These are phyloP conservation scores for Prionailurus viverrinus DNA, from an alignment of 2,113 vertebrate genomes.

Conservation along the genomic window DNA sequence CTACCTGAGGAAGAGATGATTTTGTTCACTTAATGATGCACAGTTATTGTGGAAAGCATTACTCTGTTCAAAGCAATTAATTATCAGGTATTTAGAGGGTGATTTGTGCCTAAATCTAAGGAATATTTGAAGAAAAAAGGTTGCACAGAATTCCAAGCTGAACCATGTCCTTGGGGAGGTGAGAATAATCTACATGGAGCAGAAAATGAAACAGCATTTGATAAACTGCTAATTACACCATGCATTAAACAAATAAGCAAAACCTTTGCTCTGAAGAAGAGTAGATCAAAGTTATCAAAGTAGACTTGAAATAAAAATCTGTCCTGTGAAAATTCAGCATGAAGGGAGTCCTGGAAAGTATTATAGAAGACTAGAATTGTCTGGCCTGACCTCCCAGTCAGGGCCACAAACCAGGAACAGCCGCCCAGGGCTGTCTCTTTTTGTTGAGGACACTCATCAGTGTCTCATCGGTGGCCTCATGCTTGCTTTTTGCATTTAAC, in stretches of 20 bases:
- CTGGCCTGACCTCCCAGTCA: background rate
- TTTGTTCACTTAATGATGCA: background rate
- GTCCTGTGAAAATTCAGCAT: background rate
- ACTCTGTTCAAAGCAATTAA: background rate
- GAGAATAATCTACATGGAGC: background rate
- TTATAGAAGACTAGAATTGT: background rate
- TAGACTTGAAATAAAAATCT: background rate
- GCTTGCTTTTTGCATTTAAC: background rate
- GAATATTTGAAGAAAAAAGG: background rate
- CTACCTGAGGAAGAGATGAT: background rate
- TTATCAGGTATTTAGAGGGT: background rate
- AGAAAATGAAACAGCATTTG: background rate
- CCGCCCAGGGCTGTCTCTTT: background rate
- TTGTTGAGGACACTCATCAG: background rate
- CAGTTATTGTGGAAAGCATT: background rate
- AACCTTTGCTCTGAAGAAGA: background rate
- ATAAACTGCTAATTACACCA: background rate
- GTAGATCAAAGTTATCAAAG: background rate
- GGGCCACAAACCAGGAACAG: background rate
- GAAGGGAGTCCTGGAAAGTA: background rate
- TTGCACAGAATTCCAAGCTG: background rate
- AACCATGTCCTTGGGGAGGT: background rate
- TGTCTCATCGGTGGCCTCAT: fast-evolving
- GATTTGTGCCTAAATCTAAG: background rate
- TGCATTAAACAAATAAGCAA: background rate